These are phyloP conservation scores for Lasioglossum morio DNA, from an alignment of 2,888 invertebrate genomes.

Conservation along the genomic window DNA sequence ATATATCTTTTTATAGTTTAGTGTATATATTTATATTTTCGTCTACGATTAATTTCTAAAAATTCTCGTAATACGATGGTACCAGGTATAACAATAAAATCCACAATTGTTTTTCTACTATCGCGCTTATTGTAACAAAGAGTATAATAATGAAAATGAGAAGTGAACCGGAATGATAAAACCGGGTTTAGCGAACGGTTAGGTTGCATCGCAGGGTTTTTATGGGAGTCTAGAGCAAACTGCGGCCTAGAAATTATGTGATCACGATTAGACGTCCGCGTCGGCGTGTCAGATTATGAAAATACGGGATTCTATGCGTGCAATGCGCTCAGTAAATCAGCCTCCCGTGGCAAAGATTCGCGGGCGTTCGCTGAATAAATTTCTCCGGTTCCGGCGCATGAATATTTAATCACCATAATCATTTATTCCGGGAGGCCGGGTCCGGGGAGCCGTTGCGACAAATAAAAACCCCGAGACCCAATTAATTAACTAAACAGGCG, in stretches of 20 bases:
- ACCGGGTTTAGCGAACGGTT: background rate
- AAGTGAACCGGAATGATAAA: background rate
- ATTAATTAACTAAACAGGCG: conserved; percentile 53
- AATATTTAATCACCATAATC: conserved; percentile 54
- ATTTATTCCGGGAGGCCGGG: conserved; percentile 32
- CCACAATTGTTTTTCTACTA: background rate
- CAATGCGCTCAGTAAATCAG: conserved; percentile 40
- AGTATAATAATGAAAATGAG: background rate
- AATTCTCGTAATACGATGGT: background rate
- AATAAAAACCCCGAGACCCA: conserved; percentile 36
- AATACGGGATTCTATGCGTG: conserved; percentile 22
- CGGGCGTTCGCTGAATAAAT: conserved; percentile 44
- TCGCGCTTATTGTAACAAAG: background rate
- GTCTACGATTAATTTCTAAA: no score
- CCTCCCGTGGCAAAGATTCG: conserved; percentile 34
- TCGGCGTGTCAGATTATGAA: conserved; percentile 24
- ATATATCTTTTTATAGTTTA: no score
- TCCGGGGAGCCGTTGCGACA: background rate
- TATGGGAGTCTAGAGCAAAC: background rate
- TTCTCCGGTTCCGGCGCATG: conserved; percentile 29
- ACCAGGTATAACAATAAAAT: background rate
- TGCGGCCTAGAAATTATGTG: background rate
- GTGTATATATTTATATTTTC: no score
- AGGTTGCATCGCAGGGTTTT: background rate
- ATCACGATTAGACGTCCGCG: background rate